These are phyloP conservation scores for Phalanger gymnotis DNA, from an alignment of 2,797 vertebrate genomes.

Conservation along the genomic window DNA sequence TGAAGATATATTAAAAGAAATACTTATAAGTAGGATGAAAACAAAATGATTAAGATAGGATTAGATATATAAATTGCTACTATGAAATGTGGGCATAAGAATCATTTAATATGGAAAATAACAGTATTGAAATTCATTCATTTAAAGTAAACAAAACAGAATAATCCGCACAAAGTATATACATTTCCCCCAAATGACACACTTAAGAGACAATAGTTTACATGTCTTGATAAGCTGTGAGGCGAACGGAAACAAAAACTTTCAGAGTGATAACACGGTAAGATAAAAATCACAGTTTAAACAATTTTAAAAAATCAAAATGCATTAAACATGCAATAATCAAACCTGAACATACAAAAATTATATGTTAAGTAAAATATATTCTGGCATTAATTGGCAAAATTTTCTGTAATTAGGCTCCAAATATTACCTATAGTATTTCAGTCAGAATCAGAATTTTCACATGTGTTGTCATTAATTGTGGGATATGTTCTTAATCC, in stretches of 20 bases:
- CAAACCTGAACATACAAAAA: slow-evolving; percentile 17
- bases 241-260: slow-evolving; percentile 34
- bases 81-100: background rate
- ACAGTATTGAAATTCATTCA: background rate
- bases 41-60: background rate
- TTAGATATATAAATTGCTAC: slow-evolving; percentile 12
- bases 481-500: slow-evolving; percentile 35
- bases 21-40: slow-evolving; percentile 11
- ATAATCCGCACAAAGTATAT: background rate
- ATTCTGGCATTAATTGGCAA: slow-evolving; percentile 1
- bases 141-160: slow-evolving; percentile 15
- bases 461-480: slow-evolving; percentile 38
- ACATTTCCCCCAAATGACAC: slow-evolving; percentile 1
- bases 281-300: slow-evolving; percentile 44
- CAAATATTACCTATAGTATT: background rate
- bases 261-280: slow-evolving; percentile 34
- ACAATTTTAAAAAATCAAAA: slow-evolving; percentile 55
- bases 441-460: slow-evolving; percentile 51
- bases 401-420: background rate
- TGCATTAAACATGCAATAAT: background rate
- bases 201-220: background rate
- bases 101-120: slow-evolving; percentile 48
- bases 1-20: slow-evolving; percentile 27
- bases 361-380: background rate
- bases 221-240: slow-evolving; percentile 20